A percentile compares a stretch with the other conserved stretches of the same genome.
Evolutionary conservation across 2,888 invertebrate genomes (phyloP).

Genomic region (Lordiphosa andalusiaca): DNA sequence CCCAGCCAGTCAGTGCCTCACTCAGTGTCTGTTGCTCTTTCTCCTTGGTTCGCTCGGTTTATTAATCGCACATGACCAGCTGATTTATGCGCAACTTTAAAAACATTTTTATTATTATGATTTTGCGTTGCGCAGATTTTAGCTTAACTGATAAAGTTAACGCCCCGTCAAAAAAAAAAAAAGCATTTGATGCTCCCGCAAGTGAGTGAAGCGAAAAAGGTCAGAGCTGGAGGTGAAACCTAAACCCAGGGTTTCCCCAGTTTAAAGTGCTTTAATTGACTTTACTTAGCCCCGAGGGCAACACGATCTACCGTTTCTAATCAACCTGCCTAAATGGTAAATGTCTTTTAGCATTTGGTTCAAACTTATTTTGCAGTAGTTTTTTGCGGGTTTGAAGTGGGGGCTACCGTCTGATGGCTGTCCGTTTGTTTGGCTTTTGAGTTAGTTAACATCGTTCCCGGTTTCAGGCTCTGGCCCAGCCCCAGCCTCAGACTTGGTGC

Average conservation of each 20-base stretch:
- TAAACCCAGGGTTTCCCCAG: slow-evolving; percentile 4
- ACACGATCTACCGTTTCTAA: slow-evolving; percentile 3
- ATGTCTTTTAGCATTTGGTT: slow-evolving; percentile 36
- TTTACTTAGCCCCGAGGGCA: slow-evolving; percentile 6
- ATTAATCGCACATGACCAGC: slow-evolving; percentile 73
- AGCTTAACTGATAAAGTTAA: slow-evolving; percentile 67
- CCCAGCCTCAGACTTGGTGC: slow-evolving; percentile 16
- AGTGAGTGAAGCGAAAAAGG: not conserved
- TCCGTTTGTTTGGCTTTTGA: slow-evolving; percentile 70
- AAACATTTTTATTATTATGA: slow-evolving; percentile 71
- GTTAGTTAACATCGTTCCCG: slow-evolving; percentile 56
- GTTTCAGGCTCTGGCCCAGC: slow-evolving; percentile 1
- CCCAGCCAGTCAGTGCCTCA: slow-evolving; percentile 5
- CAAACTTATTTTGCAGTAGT: slow-evolving; percentile 44
- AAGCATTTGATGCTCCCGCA: slow-evolving; percentile 5
- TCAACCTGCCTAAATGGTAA: slow-evolving; percentile 12
- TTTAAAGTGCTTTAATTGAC: slow-evolving; percentile 13
- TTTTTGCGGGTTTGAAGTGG: slow-evolving; percentile 39
- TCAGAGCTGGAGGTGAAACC: not conserved
- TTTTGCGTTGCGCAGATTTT: slow-evolving; percentile 59
- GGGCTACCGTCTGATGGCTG: slow-evolving; percentile 74
- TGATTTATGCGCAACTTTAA: slow-evolving; percentile 70
- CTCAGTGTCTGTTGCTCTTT: slow-evolving; percentile 7
- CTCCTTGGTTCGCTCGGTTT: slow-evolving; percentile 47
- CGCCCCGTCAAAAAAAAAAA: slow-evolving; percentile 33